Evolutionary conservation across 2,113 vertebrate species (phyloP).

Genomic region (Daboia siamensis): DNA sequence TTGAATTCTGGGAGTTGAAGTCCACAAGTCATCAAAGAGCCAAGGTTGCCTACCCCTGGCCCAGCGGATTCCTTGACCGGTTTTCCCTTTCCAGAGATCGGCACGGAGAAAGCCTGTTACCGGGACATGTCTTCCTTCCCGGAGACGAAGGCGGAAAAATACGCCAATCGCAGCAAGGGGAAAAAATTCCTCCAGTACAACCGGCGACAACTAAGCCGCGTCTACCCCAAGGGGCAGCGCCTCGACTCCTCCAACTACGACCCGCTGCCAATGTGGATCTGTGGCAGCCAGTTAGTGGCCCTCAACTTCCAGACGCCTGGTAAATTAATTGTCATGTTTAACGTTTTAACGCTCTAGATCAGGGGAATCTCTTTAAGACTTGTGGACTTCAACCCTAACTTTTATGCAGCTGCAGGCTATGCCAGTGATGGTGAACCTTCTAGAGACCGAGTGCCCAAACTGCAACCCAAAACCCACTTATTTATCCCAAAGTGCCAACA

Average conservation of each 20-base stretch:
- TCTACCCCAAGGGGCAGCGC: slow-evolving; percentile 95
- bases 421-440: too few relatives aligned
- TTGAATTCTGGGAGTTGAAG: too few relatives aligned
- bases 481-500: too few relatives aligned
- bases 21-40: too few relatives aligned
- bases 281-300: slow-evolving; percentile 93
- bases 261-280: slow-evolving; percentile 97
- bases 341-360: too few relatives aligned
- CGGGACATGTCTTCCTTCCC: slow-evolving; percentile 98
- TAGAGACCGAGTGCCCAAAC: too few relatives aligned
- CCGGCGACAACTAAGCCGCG: slow-evolving; percentile 92
- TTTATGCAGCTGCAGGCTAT: too few relatives aligned
- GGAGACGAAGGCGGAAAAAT: slow-evolving; percentile 97
- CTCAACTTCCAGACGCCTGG: slow-evolving; percentile 98
- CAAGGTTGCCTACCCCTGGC: too few relatives aligned
- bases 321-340: slow-evolving; percentile 48
- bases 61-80: not conserved
- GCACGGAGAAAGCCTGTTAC: slow-evolving; percentile 92
- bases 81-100: slow-evolving; percentile 79
- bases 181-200: slow-evolving; percentile 98
- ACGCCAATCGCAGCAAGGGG: slow-evolving; percentile 93
- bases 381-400: too few relatives aligned
- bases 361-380: too few relatives aligned
- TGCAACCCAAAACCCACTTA: too few relatives aligned
- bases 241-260: slow-evolving; percentile 99